Conservation (phyloP, 2,113 vertebrate genomes). For the Notothenia rossii region DNA sequence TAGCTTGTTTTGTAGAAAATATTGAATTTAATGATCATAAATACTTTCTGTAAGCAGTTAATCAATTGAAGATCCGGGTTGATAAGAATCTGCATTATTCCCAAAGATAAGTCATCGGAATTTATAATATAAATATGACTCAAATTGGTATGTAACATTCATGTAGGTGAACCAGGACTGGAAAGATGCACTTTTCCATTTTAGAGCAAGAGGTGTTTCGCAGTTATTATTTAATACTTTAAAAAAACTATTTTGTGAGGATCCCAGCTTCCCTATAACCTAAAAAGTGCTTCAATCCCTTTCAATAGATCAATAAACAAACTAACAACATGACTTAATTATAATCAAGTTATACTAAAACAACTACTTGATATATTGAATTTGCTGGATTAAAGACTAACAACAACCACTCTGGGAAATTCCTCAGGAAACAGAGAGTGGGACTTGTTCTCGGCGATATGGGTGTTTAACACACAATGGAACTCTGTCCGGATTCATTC, state of each 20-base stretch:
- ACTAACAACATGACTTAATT: constrained; percentile 2
- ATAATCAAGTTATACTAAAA: constrained; percentile 53
- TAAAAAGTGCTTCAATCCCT: neutral
- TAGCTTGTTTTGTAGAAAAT: no score
- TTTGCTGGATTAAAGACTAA: constrained; percentile 52
- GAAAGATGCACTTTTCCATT: no score
- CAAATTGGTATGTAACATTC: neutral
- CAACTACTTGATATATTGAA: constrained; percentile 43
- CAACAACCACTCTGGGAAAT: constrained; percentile 20
- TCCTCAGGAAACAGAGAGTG: constrained; percentile 28
- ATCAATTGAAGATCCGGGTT: no score
- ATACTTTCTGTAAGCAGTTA: no score
- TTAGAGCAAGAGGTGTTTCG: neutral
- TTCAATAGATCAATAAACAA: neutral
- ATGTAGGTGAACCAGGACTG: neutral
- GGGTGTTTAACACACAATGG: constrained; percentile 62
- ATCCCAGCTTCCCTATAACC: neutral
- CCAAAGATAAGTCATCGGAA: neutral
- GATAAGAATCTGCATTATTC: neutral
- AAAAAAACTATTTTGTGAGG: no score
- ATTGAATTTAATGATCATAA: no score
- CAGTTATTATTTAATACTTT: neutral
- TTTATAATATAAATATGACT: no score
- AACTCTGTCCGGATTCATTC: constrained; percentile 52
- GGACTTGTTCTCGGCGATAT: constrained; percentile 53